A percentile compares a stretch with the other conserved stretches of the same genome.
Evolutionary conservation across 2,888 invertebrate genomes (phyloP).

Genomic region (Brachypalpus laphriformis): DNA sequence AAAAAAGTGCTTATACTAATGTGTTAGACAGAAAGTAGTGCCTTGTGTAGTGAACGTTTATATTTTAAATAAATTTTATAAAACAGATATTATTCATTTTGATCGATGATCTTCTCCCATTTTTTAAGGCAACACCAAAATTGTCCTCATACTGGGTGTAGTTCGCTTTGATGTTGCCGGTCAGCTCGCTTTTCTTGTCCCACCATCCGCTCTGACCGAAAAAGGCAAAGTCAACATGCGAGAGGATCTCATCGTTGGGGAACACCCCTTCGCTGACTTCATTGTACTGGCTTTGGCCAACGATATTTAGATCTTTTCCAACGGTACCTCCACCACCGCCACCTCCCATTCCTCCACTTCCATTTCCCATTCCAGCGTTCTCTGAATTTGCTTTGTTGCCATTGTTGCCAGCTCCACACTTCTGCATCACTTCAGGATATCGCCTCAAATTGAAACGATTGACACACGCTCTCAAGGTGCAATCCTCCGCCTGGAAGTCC

Average conservation of each 20-base stretch:
- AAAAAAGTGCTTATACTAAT: too few relatives aligned
- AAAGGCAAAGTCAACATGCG: slow-evolving; percentile 82
- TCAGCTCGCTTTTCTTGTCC: slow-evolving; percentile 87
- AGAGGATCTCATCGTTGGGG: slow-evolving; percentile 81
- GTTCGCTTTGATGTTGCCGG: slow-evolving; percentile 95
- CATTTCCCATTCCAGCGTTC: slow-evolving; percentile 77
- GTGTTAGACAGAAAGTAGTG: too few relatives aligned
- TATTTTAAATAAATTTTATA: too few relatives aligned
- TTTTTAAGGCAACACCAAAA: too few relatives aligned
- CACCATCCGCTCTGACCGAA: slow-evolving; percentile 83
- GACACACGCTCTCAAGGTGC: slow-evolving; percentile 95
- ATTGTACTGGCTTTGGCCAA: slow-evolving; percentile 74
- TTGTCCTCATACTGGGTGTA: too few relatives aligned
- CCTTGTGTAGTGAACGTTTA: too few relatives aligned
- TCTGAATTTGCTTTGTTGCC: slow-evolving; percentile 81
- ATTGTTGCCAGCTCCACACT: slow-evolving; percentile 80
- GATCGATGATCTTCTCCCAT: too few relatives aligned
- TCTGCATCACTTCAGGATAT: slow-evolving; percentile 86
- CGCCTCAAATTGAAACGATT: slow-evolving; percentile 97
- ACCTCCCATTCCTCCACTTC: slow-evolving; percentile 75
- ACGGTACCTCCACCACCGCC: slow-evolving; percentile 71
- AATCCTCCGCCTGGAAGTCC: slow-evolving; percentile 99
- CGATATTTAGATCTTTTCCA: slow-evolving; percentile 70
- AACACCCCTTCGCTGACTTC: slow-evolving; percentile 79
- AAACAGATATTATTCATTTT: too few relatives aligned